Percentiles rank a stretch among this genome's conserved stretches.
These are phyloP conservation scores for Calephelis nemesis DNA, from an alignment of 1,140 invertebrate species.

Conservation along the genomic window DNA sequence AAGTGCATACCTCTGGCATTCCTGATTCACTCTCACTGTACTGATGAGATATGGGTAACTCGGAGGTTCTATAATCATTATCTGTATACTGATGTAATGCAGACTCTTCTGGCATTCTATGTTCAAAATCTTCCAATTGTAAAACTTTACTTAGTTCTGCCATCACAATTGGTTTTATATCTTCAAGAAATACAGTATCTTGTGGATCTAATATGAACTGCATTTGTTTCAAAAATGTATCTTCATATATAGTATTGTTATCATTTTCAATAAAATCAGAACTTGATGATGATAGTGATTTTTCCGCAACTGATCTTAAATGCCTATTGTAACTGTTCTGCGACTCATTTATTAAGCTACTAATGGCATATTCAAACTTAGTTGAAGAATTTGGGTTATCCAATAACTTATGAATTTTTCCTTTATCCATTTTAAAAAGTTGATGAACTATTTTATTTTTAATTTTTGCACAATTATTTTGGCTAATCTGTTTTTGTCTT, in stretches of 20 bases:
- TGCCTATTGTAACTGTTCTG: slow-evolving; percentile 70
- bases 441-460: slow-evolving; percentile 72
- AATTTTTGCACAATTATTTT: slow-evolving; percentile 66
- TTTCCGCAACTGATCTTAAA: slow-evolving; percentile 64
- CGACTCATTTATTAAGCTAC: slow-evolving; percentile 68
- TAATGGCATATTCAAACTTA: slow-evolving; percentile 75
- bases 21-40: too few species aligned
- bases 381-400: slow-evolving; percentile 68
- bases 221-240: slow-evolving; percentile 75
- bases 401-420: slow-evolving; percentile 69
- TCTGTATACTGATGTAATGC: not conserved
- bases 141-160: slow-evolving; percentile 65
- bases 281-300: slow-evolving; percentile 58
- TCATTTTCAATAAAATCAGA: slow-evolving; percentile 64
- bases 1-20: too few species aligned
- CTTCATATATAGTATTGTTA: slow-evolving; percentile 71
- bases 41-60: too few species aligned
- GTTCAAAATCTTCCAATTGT: slow-evolving; percentile 57
- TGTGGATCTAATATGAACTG: slow-evolving; percentile 71
- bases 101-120: slow-evolving; percentile 26
- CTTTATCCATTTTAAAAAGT: slow-evolving; percentile 73
- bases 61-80: not conserved
- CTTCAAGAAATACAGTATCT: slow-evolving; percentile 66
- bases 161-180: slow-evolving; percentile 72
- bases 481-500: slow-evolving; percentile 43